Conservation (phyloP, 2,113 vertebrate species). For the Semicossyphus pulcher region DNA sequence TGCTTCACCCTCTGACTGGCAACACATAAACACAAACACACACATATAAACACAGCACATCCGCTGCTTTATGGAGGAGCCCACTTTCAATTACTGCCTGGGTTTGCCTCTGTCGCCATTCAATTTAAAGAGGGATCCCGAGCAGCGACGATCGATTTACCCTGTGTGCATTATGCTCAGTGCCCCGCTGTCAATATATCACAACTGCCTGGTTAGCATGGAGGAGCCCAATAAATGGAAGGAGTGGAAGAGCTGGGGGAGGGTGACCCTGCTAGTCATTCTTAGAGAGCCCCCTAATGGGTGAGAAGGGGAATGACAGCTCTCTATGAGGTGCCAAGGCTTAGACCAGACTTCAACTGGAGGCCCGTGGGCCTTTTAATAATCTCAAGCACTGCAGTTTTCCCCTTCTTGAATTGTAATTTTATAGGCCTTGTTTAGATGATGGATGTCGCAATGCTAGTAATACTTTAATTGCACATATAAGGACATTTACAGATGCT, state of each 20-base stretch:
- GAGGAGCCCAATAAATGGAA: constrained; percentile 36
- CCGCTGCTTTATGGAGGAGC: constrained; percentile 23
- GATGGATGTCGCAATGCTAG: no score
- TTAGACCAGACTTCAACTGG: no score
- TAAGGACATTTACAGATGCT: no score
- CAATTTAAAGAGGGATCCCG: constrained; percentile 50
- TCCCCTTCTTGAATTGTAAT: no score
- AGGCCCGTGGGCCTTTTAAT: no score
- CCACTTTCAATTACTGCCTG: constrained; percentile 55
- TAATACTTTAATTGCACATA: no score
- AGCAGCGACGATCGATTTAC: constrained; percentile 51
- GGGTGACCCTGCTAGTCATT: constrained; percentile 44
- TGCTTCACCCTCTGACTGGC: neutral
- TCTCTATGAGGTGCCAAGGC: no score
- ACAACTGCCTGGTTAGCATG: constrained; percentile 53
- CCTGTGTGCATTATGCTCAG: constrained; percentile 48
- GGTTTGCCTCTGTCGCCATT: constrained; percentile 46
- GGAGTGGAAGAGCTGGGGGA: constrained; percentile 30
- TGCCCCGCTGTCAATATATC: constrained; percentile 55
- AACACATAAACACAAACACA: neutral
- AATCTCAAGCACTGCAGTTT: no score
- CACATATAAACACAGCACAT: constrained; percentile 6
- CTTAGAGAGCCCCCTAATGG: constrained; percentile 76
- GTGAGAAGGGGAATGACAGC: constrained; percentile 38
- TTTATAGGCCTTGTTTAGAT: no score